Evolutionary conservation across 2,888 invertebrate genomes (phyloP).

Genomic region (Xylota sylvarum): DNA sequence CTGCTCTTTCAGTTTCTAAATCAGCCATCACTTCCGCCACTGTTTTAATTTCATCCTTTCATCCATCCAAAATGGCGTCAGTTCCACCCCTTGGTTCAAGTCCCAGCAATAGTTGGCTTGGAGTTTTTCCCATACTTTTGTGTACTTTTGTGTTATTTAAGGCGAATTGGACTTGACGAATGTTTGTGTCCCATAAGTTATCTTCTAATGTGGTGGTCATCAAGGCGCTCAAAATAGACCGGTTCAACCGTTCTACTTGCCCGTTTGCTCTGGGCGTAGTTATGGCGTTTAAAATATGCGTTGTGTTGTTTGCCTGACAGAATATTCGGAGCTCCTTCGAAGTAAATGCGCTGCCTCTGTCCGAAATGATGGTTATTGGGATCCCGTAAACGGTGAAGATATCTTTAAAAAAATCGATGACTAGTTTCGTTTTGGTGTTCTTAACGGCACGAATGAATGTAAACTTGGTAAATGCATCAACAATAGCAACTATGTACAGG

Average conservation of each 20-base stretch:
- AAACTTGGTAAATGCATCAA: slow-evolving; percentile 83
- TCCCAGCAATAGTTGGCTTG: slow-evolving; percentile 6
- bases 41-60: background rate
- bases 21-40: background rate
- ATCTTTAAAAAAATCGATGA: slow-evolving; percentile 78
- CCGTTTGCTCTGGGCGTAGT: slow-evolving; percentile 79
- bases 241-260: too few species aligned
- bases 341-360: slow-evolving; percentile 82
- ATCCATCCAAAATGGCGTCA: background rate
- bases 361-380: slow-evolving; percentile 80
- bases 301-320: slow-evolving; percentile 74
- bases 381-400: slow-evolving; percentile 79
- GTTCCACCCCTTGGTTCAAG: slow-evolving; percentile 2
- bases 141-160: background rate
- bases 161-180: too few species aligned
- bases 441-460: slow-evolving; percentile 79
- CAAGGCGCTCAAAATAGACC: too few species aligned
- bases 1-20: background rate
- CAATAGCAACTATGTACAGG: slow-evolving; percentile 79
- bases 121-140: slow-evolving; percentile 6
- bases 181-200: too few species aligned
- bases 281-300: slow-evolving; percentile 77
- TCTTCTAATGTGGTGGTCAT: too few species aligned
- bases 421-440: slow-evolving; percentile 79
- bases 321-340: slow-evolving; percentile 80